Base-by-base conservation (phyloP, 1,140 invertebrate genomes). In the Akabosia matsudoensis region DNA sequence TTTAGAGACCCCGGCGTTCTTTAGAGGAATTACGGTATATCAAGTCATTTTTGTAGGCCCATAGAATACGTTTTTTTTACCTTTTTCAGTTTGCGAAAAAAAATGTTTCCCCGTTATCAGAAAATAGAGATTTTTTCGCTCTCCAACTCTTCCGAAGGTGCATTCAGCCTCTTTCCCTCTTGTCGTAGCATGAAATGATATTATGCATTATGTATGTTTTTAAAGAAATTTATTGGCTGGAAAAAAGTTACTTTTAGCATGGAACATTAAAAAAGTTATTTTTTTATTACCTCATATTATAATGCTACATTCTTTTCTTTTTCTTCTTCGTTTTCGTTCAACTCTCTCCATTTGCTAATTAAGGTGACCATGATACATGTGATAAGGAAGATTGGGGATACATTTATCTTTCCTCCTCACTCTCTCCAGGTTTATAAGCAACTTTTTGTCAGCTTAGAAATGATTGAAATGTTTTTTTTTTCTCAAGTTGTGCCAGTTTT, bases 281-380 rank as follows among this genome's bases (percentile, higher is more conserved):
- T 16, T n/a, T 28, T 45, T 45, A 45, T 45, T 45, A 18, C 22
- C 34, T 73, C 37, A 72, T 45, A 33, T 45, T 18, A 45, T 37
- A 45, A 24, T 72, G 33, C n/a, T 73, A 22, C 52, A 33, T 28
- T 45, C 74, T 67, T 74, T 54, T 33, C 37, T 18, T 31, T 31
- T 73, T 70, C 26, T 52, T 73, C 52, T 73, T 73, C 28, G 18
- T 33, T 72, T 72, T 4, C 33, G 18, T 56, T 56, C 4, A 13
- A 31, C n/a, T 67, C 22, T 31, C 61, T 67, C 61, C 61, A 67
- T 67, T 67, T 67, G 61, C 61, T 67, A 67, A 67, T 67, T 67
- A 67, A 67, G 61, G 61, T 67, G 61, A 67, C 61, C 61, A 67
- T 67, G 61, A 67, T 67, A 67, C 61, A 67, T 67, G 61, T 67